These are phyloP conservation scores for Terrapene triunguis DNA, from an alignment of 2,113 vertebrate genomes.

Conservation along the genomic window DNA sequence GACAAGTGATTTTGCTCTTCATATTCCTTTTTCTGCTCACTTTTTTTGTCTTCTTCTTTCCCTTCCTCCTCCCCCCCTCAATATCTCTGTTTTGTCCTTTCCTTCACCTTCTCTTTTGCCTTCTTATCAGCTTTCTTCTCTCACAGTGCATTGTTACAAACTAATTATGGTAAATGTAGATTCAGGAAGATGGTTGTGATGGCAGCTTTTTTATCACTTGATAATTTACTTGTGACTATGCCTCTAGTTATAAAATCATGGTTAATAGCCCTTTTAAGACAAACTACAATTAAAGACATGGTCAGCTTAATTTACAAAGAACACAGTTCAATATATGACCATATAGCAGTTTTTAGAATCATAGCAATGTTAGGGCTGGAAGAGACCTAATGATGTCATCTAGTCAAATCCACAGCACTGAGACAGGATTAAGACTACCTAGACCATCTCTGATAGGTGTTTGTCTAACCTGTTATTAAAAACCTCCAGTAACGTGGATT, in stretches of 20 bases:
- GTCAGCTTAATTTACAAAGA: accelerated
- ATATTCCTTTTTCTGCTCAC: neutral
- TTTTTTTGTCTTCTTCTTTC: neutral
- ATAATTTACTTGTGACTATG: neutral
- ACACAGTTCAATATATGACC: neutral
- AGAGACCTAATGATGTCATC: neutral
- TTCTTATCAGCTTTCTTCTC: neutral
- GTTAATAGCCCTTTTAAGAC: neutral
- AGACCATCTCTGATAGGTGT: neutral
- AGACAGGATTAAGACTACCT: neutral
- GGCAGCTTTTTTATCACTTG: neutral
- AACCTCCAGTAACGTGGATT: neutral
- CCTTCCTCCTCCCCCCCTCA: no score
- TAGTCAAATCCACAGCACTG: neutral
- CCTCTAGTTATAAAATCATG: neutral
- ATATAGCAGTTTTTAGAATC: neutral
- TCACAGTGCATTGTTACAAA: neutral
- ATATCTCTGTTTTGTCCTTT: neutral
- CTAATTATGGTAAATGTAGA: neutral
- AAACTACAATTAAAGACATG: neutral
- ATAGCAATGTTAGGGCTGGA: neutral
- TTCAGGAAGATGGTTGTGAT: neutral
- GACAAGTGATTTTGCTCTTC: neutral
- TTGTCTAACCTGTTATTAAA: neutral
- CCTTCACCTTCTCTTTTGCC: neutral